A percentile compares a stretch with the other conserved stretches of the same genome.
Evolutionary conservation across 1,140 invertebrate species (phyloP).

Genomic region (Penaeus vannamei): DNA sequence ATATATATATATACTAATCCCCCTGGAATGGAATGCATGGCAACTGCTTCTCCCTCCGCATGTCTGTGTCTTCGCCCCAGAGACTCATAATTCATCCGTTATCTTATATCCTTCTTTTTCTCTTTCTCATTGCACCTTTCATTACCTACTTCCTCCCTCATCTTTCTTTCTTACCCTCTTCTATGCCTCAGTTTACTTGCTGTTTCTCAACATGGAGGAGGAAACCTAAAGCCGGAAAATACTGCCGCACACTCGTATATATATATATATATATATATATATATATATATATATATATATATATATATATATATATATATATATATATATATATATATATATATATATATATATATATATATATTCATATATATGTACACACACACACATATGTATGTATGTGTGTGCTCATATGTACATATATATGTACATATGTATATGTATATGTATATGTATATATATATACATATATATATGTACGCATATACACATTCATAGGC

Average conservation of each 20-base stretch:
- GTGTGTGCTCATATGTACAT: conserved; percentile 6
- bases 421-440: conserved; percentile 22
- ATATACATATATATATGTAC: not conserved
- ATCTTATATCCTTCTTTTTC: no score
- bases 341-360: not conserved
- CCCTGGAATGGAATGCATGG: no score
- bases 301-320: not conserved
- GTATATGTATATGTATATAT: not conserved
- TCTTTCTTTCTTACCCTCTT: no score
- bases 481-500: not conserved
- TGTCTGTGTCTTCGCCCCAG: no score
- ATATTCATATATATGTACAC: not conserved
- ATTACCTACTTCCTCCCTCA: no score
- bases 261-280: not conserved
- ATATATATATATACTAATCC: no score
- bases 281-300: not conserved
- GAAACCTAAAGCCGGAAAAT: no score
- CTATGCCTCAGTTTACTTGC: no score
- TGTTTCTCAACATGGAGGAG: no score
- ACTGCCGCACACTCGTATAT: not conserved
- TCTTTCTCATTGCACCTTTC: no score
- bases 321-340: not conserved
- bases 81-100: no score
- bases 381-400: not conserved
- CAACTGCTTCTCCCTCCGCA: no score